phyloP scores from a whole-genome alignment of 2,113 vertebrate species.

The Sinocyclocheilus maitianheensis region DNA sequence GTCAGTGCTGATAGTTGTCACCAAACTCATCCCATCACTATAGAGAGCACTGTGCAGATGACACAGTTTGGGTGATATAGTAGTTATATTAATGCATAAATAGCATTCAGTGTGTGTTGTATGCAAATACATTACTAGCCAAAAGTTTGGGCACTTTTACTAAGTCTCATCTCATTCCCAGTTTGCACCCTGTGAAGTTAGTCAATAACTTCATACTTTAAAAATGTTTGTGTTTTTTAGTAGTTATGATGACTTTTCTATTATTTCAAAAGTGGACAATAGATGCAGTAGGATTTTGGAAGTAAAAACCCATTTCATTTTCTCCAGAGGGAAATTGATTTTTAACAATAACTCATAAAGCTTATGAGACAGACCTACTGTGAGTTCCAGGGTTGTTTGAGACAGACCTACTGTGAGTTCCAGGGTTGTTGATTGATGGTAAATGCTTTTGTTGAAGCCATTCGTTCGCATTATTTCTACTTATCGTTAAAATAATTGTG shows the following conservation, averaged over 20 bases:
- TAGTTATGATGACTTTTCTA: not conserved
- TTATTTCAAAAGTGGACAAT: not conserved
- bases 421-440: not conserved
- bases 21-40: not conserved
- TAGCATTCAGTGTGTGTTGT: not conserved
- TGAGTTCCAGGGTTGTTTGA: not conserved
- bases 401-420: not conserved
- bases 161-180: not conserved
- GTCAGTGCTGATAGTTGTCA: constrained; percentile 56
- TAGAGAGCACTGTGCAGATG: not conserved
- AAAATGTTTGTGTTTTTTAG: not conserved
- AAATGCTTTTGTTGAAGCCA: not conserved
- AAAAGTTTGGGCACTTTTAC: not conserved
- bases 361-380: not conserved
- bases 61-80: not conserved
- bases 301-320: not conserved
- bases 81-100: too few species aligned
- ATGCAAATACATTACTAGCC: not conserved
- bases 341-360: not conserved
- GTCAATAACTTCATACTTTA: not conserved
- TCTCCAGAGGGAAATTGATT: not conserved
- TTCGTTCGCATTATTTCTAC: not conserved
- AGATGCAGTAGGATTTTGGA: not conserved
- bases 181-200: not conserved
- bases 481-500: not conserved